phyloP scores from a whole-genome alignment of 2,888 invertebrate species.

The Agrotis puta region DNA sequence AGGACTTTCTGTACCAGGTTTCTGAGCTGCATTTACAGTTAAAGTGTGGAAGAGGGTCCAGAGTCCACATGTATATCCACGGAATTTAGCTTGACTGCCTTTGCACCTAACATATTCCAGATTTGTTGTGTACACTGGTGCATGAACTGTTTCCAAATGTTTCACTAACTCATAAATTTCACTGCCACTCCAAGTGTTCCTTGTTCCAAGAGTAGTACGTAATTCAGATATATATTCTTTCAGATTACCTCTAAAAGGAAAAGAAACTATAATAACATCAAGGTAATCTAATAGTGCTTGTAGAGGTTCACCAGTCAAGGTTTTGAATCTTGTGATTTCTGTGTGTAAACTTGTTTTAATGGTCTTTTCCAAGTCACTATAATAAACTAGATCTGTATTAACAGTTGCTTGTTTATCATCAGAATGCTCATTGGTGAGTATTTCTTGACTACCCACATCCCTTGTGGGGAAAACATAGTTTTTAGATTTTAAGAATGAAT shows the following conservation, averaged over 20 bases:
- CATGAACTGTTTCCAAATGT: constrained; percentile 87
- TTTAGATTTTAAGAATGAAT: constrained; percentile 87
- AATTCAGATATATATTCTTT: constrained; percentile 92
- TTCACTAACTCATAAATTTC: constrained; percentile 91
- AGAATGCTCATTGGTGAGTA: constrained; percentile 69
- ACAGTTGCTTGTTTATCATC: constrained; percentile 61
- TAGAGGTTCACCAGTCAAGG: constrained; percentile 93
- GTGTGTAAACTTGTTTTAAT: constrained; percentile 95
- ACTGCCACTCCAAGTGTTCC: constrained; percentile 90
- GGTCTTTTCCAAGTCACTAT: constrained; percentile 96
- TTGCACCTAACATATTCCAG: constrained; percentile 94
- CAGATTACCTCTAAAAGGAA: constrained; percentile 94
- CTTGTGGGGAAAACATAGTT: constrained; percentile 83
- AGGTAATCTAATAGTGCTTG: constrained; percentile 94
- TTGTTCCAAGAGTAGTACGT: constrained; percentile 87
- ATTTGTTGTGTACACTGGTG: constrained; percentile 90
- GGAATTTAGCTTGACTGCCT: constrained; percentile 93
- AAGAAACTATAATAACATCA: constrained; percentile 93
- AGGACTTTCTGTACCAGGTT: constrained; percentile 89
- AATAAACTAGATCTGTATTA: constrained; percentile 93
- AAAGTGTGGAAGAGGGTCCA: constrained; percentile 98
- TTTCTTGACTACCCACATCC: constrained; percentile 70
- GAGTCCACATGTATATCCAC: constrained; percentile 98
- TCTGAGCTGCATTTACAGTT: constrained; percentile 94
- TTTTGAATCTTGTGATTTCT: constrained; percentile 94